phyloP scores from a whole-genome alignment of 2,113 vertebrate genomes.

The Clarias macrocephalus region DNA sequence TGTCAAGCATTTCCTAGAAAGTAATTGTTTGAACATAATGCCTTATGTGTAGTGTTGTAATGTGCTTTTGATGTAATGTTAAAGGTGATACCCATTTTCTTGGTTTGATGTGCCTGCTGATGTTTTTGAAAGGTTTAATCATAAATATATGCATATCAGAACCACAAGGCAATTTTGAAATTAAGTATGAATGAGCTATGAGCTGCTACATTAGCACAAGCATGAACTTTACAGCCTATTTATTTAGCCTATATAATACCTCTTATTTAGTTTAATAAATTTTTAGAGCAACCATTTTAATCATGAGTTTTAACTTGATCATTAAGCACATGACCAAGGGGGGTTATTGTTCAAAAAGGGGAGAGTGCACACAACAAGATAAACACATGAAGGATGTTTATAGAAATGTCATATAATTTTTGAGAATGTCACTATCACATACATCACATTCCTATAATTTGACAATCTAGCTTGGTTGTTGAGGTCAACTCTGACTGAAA shows the following conservation, averaged over 20 bases:
- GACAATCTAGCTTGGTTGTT: neutral
- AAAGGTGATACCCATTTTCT: neutral
- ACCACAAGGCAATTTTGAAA: neutral
- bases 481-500: neutral
- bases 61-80: neutral
- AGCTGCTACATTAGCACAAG: neutral
- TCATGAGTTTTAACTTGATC: neutral
- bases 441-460: neutral
- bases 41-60: neutral
- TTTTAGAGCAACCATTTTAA: neutral
- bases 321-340: neutral
- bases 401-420: slow-evolving; percentile 29
- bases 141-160: neutral
- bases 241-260: neutral
- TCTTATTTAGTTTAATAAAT: neutral
- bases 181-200: neutral
- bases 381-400: neutral
- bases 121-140: neutral
- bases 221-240: neutral
- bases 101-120: neutral
- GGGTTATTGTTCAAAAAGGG: neutral
- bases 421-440: neutral
- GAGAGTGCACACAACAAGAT: neutral
- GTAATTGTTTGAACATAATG: neutral
- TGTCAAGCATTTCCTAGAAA: neutral